Percentiles rank a stretch among this genome's conserved stretches.
Conservation (phyloP, 2,113 vertebrate species). For the Channa argus region DNA sequence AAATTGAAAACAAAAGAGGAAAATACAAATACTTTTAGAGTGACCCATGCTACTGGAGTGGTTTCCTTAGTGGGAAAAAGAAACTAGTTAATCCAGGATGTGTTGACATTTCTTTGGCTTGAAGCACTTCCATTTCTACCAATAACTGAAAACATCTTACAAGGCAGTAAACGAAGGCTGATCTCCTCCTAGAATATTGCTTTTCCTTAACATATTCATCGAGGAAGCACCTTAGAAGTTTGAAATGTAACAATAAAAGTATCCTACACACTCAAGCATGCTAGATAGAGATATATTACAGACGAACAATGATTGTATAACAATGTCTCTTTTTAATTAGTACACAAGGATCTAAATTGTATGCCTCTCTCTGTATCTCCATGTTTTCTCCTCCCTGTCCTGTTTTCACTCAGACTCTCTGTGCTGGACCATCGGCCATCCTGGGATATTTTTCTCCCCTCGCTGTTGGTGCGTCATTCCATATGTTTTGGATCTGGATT, state of each 20-base stretch:
- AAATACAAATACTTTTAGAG: conserved; percentile 43
- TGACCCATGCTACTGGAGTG: conserved; percentile 49
- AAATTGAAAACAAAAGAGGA: conserved; percentile 25
- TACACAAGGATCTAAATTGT: not conserved
- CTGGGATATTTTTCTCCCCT: too few relatives aligned
- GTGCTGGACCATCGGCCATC: too few relatives aligned
- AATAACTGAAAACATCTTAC: conserved; percentile 64
- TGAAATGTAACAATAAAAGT: not conserved
- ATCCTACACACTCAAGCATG: not conserved
- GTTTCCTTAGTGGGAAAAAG: conserved; percentile 38
- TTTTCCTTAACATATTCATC: conserved; percentile 7
- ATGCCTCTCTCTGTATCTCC: too few relatives aligned
- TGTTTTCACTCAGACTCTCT: too few relatives aligned
- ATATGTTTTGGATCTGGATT: too few relatives aligned
- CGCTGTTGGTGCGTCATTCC: too few relatives aligned
- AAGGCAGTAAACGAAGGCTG: conserved; percentile 27
- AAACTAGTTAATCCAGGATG: conserved; percentile 59
- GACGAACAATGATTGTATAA: not conserved
- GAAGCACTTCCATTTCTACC: conserved; percentile 54
- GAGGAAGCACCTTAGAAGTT: conserved; percentile 21
- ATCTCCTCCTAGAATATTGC: conserved; percentile 12
- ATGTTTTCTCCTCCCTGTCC: too few relatives aligned
- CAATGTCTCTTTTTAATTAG: not conserved
- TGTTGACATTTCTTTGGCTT: conserved; percentile 67
- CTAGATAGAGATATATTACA: not conserved